These are phyloP conservation scores for Erythrocercus mccallii DNA, from an alignment of 2,113 vertebrate species.

Conservation along the genomic window DNA sequence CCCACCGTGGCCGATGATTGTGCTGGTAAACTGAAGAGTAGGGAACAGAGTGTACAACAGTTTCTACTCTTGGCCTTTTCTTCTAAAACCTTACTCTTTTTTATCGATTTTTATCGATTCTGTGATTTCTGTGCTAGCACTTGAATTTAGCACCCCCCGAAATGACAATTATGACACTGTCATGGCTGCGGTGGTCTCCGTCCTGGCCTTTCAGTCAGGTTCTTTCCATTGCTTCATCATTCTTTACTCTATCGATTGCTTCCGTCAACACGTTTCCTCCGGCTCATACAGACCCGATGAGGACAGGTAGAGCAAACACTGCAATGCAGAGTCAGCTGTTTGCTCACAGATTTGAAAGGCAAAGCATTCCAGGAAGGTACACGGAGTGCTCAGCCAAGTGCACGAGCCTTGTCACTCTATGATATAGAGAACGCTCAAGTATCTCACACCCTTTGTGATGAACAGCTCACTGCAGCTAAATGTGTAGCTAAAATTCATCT, in stretches of 20 bases:
- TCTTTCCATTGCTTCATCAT: slow-evolving; percentile 86
- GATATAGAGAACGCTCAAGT: neutral
- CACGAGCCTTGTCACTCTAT: neutral
- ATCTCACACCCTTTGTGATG: neutral
- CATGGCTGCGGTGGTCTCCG: slow-evolving; percentile 64
- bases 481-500: neutral
- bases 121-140: slow-evolving; percentile 42
- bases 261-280: slow-evolving; percentile 78
- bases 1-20: neutral
- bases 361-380: slow-evolving; percentile 33
- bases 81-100: neutral
- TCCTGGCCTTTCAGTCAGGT: slow-evolving; percentile 69
- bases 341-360: slow-evolving; percentile 64
- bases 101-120: slow-evolving; percentile 50
- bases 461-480: neutral
- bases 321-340: slow-evolving; percentile 77
- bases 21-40: neutral
- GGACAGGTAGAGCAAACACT: slow-evolving; percentile 60
- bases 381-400: neutral
- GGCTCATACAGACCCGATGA: slow-evolving; percentile 68
- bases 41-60: neutral
- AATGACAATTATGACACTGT: slow-evolving; percentile 58
- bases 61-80: neutral
- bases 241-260: slow-evolving; percentile 89
- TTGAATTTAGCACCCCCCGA: slow-evolving; percentile 17